Conservation (phyloP, 1,140 invertebrate species). For the Drosophila jambulina region DNA sequence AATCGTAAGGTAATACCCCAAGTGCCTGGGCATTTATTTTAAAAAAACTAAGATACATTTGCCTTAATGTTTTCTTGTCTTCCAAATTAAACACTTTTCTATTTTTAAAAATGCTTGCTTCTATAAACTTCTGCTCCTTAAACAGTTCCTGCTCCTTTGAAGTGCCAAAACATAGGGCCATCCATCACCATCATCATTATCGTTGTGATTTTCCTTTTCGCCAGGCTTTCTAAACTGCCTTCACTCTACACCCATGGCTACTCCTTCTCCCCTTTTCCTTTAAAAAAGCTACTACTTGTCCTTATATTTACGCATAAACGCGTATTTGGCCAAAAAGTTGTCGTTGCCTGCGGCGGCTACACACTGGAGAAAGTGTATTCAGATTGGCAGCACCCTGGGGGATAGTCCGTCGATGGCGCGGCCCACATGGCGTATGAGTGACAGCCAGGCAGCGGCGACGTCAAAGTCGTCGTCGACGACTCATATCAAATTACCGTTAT, state of each 20-base stretch:
- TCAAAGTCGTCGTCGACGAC: conserved; percentile 51
- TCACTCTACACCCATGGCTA: not conserved
- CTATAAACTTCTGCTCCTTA: not conserved
- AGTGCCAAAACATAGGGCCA: conserved; percentile 1
- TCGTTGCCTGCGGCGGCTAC: not conserved
- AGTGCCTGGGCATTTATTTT: too few relatives aligned
- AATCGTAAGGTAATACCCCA: too few relatives aligned
- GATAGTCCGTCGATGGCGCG: conserved; percentile 9
- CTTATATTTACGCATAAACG: conserved; percentile 11
- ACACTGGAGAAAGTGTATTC: conserved; percentile 17
- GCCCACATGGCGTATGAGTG: conserved; percentile 69
- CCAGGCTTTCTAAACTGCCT: not conserved
- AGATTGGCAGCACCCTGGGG: conserved; percentile 42
- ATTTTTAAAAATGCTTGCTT: not conserved
- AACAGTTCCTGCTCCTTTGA: not conserved
- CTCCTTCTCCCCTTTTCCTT: not conserved
- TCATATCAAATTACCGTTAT: conserved; percentile 68
- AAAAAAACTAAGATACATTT: not conserved
- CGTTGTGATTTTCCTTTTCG: conserved; percentile 10
- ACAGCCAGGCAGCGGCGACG: conserved; percentile 44
- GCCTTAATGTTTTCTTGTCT: too few relatives aligned
- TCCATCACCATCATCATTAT: conserved; percentile 23
- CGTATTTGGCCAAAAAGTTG: conserved; percentile 11
- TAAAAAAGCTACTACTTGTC: not conserved
- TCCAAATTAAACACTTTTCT: too few relatives aligned